These are phyloP conservation scores for Liopterus haemorrhoidalis DNA, from an alignment of 2,888 invertebrate species.

Conservation along the genomic window DNA sequence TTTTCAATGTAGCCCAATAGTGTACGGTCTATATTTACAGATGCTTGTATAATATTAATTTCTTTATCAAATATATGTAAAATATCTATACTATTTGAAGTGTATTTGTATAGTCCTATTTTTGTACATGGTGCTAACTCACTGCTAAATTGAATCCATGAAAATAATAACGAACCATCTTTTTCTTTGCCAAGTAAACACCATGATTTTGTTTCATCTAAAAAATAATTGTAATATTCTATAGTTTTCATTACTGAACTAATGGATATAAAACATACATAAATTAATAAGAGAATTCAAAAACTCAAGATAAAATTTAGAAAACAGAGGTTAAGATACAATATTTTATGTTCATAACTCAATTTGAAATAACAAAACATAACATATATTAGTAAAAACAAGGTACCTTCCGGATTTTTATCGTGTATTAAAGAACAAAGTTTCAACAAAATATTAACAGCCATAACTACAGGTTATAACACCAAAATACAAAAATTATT, in stretches of 20 bases:
- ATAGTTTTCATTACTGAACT: background rate
- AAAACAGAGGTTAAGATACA: no score
- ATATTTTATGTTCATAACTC: no score
- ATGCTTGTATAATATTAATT: slow-evolving; percentile 71
- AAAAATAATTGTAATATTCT: slow-evolving; percentile 30
- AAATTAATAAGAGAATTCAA: no score
- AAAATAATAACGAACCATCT: slow-evolving; percentile 65
- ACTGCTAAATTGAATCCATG: slow-evolving; percentile 51
- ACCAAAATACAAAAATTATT: no score
- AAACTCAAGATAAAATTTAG: no score
- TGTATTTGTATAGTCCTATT: slow-evolving; percentile 59
- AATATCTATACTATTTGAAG: slow-evolving; percentile 53
- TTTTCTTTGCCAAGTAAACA: slow-evolving; percentile 75
- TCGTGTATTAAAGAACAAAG: slow-evolving; percentile 52
- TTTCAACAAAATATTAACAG: slow-evolving; percentile 54
- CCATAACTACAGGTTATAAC: slow-evolving; percentile 38
- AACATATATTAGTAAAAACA: no score
- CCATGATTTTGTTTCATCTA: slow-evolving; percentile 69
- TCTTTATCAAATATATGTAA: slow-evolving; percentile 58
- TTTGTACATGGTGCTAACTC: slow-evolving; percentile 30
- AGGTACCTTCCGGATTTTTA: slow-evolving; percentile 49
- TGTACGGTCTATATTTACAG: slow-evolving; percentile 63
- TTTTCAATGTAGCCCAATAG: slow-evolving; percentile 66
- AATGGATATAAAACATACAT: slow-evolving; percentile 3
- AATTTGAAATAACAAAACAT: no score